Percentiles rank a stretch among this genome's conserved stretches.
Evolutionary conservation across 2,797 vertebrate genomes (phyloP).

Genomic region (Urosaurus nigricauda): DNA sequence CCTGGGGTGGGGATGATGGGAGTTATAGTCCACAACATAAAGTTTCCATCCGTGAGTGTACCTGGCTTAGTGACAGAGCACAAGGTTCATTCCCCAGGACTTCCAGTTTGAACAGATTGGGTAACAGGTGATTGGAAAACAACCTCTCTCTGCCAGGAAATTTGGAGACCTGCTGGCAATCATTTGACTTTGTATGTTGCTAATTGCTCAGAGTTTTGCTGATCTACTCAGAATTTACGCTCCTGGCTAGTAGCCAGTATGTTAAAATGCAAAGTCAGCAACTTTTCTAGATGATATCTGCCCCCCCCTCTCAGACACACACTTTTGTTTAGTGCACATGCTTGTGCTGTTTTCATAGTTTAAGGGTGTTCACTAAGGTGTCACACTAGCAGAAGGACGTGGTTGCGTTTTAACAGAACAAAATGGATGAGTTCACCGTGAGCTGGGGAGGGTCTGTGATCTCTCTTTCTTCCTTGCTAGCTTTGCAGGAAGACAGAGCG

Average conservation of each 20-base stretch:
- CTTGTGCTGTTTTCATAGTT: background rate
- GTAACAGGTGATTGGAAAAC: background rate
- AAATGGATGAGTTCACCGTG: background rate
- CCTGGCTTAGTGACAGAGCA: too few species aligned
- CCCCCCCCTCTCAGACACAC: rapidly evolving
- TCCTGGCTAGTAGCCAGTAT: background rate
- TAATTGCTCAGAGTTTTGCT: background rate
- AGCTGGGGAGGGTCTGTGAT: too few species aligned
- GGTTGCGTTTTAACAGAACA: background rate
- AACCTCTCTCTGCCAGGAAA: background rate
- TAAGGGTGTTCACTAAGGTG: background rate
- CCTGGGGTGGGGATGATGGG: too few species aligned
- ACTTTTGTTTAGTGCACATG: background rate
- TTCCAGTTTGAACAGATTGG: background rate
- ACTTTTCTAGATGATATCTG: background rate
- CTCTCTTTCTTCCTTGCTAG: background rate
- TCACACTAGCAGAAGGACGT: rapidly evolving
- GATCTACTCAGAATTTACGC: too few species aligned
- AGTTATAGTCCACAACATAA: too few species aligned
- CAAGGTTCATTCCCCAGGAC: background rate
- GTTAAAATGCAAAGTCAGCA: background rate
- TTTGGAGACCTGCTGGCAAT: background rate
- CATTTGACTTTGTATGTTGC: background rate
- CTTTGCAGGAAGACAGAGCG: background rate
- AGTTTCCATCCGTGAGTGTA: too few species aligned